Percentiles rank a stretch among this genome's conserved stretches.
These are phyloP conservation scores for Scaptomyza cyrtandrae DNA, from an alignment of 2,888 invertebrate species.

Conservation along the genomic window DNA sequence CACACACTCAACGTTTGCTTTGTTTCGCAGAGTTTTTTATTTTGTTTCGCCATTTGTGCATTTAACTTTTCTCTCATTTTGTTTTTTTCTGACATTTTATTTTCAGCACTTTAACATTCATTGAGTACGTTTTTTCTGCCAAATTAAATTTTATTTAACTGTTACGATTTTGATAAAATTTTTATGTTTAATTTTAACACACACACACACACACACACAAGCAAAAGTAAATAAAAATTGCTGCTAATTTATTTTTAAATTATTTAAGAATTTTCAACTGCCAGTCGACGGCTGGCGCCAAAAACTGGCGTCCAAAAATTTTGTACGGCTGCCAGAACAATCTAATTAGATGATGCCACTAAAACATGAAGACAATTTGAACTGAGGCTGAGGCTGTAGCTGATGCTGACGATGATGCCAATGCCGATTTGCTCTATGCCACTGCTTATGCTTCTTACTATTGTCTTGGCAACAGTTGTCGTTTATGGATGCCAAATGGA, in stretches of 20 bases:
- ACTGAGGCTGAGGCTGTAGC: slow-evolving; percentile 26
- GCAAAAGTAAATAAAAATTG: slow-evolving; percentile 39
- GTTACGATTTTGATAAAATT: slow-evolving; percentile 63
- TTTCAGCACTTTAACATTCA: slow-evolving; percentile 38
- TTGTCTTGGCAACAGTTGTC: slow-evolving; percentile 73
- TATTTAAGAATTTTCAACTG: slow-evolving; percentile 72
- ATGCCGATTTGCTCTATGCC: slow-evolving; percentile 73
- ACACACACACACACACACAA: slow-evolving; percentile 20
- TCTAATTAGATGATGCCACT: slow-evolving; percentile 66
- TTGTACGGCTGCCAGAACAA: slow-evolving; percentile 57
- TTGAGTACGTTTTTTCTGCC: slow-evolving; percentile 58
- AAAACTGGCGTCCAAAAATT: slow-evolving; percentile 17
- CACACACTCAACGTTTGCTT: background rate
- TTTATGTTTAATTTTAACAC: slow-evolving; percentile 45
- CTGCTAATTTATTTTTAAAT: slow-evolving; percentile 77
- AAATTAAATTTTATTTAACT: slow-evolving; percentile 79
- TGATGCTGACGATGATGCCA: slow-evolving; percentile 50
- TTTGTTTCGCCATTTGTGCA: slow-evolving; percentile 49
- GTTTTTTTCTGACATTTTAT: slow-evolving; percentile 2
- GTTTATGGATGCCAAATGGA: slow-evolving; percentile 72
- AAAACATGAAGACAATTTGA: slow-evolving; percentile 20
- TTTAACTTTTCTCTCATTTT: slow-evolving; percentile 21
- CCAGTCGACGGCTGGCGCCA: slow-evolving; percentile 45
- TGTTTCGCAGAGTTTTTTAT: slow-evolving; percentile 17
- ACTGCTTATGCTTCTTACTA: slow-evolving; percentile 53